Base-by-base conservation (phyloP, 1,140 invertebrate species). In the Odontomachus brunneus region DNA sequence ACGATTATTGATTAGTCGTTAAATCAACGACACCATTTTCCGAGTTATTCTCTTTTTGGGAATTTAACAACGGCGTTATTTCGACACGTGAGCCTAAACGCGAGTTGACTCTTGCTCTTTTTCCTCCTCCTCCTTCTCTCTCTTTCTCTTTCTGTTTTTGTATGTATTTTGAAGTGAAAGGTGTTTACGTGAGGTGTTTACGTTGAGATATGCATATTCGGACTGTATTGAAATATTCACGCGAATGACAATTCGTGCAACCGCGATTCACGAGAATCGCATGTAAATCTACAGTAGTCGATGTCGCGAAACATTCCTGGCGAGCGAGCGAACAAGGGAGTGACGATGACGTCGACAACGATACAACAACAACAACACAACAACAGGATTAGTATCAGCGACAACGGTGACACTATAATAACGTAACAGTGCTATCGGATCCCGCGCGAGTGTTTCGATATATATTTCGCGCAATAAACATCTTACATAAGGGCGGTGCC, bases 401-500 rank as follows among this genome's bases (percentile, higher is more conserved):
- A 75, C 44, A 17, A 22, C 59, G 14, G 26, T 5, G 63, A 75
- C 59, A 71, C 44, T 80, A n/a, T n/a, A 80, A 80, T 71, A 71
- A 59, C 38, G 19, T 71, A 57, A 80, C 49, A 51, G 9, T 19
- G 65, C 51, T 80, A 80, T 71, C 51, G 57, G 51, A 69, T 80
- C 65, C 44, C n/a, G 55, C 49, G n/a, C 63, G 63, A 51, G 57
- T 38, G 62, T 19, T 19, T 26, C 60, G 29, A 26, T 2, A 44
- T 44, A 3, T 80, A 69, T 80, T 71, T 80, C 67, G 53, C 17
- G 75, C 24, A 80, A 80, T 33, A 57, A 57, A 26, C 65, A 80
- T 80, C 65, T 69, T 80, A 69, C 51, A 48, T 57, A 80, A 44
- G 14, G 11, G 38, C 14, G 51, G 44, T 19, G 49, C 48, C n/a